Evolutionary conservation across 1,140 invertebrate species (phyloP), one percentile per base, ranked within the genome.

Genomic region (Periplaneta americana): DNA sequence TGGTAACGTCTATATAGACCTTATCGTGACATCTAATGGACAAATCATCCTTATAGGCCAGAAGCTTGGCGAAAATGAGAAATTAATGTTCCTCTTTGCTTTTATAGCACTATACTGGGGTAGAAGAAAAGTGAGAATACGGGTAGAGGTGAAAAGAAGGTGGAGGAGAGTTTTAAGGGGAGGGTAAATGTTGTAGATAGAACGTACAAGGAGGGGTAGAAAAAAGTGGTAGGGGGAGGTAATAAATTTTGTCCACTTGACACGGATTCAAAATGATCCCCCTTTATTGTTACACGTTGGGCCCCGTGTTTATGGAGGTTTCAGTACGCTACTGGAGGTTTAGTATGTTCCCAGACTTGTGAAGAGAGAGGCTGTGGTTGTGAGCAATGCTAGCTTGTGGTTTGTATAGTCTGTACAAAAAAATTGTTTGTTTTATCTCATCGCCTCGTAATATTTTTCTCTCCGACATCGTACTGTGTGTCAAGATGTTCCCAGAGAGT

Each of bases 241-340:
- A 81, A 81, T 81, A 81, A 81, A 81, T 81, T 78, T 78, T 78
- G 75, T 78, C 76, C 76, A 81, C 81, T 78, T 81, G 81, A 81
- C 81, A 57, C 57, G 75, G 81, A 81, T 81, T 81, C 81, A 81
- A 81, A 81, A 78, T 75, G 81, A 81, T 81, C 76, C 81, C 77
- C 39, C 35, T 75, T 80, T 80, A 80, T 80, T 66, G 79, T 48
- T 37, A 33, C 79, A 11, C 48, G 32, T 32, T 35, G 32, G 31
- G 33, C 76, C 35, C 35, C 22, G 39, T 6, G 48, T 66, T 66
- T 66, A 66, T 66, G 48, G 48, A 66, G 48, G 22, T 28, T 28
- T 66, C 48, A 66, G 48, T 66, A 28, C 28, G 48, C 39, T 48
- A 18, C 17, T 18, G 39, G 0, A 48, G 15, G 6, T 48, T 18